Base-by-base conservation (phyloP, 2,888 invertebrate species). In the Nowickia ferox region DNA sequence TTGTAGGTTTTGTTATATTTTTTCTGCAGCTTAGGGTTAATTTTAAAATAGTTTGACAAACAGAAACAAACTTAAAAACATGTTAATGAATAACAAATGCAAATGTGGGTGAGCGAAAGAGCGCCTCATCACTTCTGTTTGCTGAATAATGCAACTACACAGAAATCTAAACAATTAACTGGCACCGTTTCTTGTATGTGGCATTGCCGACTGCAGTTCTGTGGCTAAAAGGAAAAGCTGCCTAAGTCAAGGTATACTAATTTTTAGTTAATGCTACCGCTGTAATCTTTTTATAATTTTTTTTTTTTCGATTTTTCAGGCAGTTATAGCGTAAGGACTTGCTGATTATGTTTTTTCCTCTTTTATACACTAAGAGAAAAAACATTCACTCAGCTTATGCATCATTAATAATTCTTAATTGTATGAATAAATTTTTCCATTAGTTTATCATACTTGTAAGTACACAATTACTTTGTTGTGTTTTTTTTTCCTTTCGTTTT, bases 161-260 rank as follows among this genome's bases (percentile, higher is more conserved):
- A 38, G n/a, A 78, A 78, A 69, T 72, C n/a, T 51, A 65, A 72
- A 72, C 71, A 79, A 79, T 69, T 71, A 65, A 65, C 38, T 48
- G 63, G 4, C 63, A 15, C 13, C 19, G 1, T 72, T 30, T 30
- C 6, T 72, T 65, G 71, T 79, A 40, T 71, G 40, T 11, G 17
- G 15, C 30, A 63, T 55, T 71, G 61, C 63, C 15, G 30, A 71
- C 71, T 55, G 53, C 53, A 53, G 40, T 66, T 66, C 5, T 30
- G 30, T 30, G 30, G 30, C 6, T 1, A 30, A 30, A 6, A 30
- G 6, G 30, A 30, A 30, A 30, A 30, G 2, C 0, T 6, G 30
- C 30, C 2, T 6, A 30, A 6, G 30, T 30, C 30, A 6, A 30
- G 6, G 6, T 30, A 30, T 0, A 1, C 6, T 1, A 30, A 6